Evolutionary conservation across 2,797 vertebrate genomes (phyloP).

Genomic region (Hypotaenidia philippensis): DNA sequence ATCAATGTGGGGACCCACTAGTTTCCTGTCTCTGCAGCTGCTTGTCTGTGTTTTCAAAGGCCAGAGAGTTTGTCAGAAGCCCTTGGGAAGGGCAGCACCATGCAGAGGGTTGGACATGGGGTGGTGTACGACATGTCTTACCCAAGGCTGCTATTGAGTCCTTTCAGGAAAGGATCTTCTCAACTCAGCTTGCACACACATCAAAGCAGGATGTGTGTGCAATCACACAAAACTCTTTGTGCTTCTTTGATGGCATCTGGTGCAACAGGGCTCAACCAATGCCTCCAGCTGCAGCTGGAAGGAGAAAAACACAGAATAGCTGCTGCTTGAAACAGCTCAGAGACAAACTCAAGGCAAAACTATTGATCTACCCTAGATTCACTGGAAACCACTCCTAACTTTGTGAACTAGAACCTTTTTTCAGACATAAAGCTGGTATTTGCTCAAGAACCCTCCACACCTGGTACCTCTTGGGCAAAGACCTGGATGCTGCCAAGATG

Average conservation of each 20-base stretch:
- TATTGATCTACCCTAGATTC: background rate
- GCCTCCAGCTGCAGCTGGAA: background rate
- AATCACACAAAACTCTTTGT: background rate
- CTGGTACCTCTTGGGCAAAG: background rate
- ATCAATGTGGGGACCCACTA: rapidly evolving
- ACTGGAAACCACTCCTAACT: background rate
- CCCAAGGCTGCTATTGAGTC: background rate
- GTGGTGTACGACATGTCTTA: background rate
- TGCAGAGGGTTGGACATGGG: background rate
- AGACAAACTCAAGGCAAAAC: background rate
- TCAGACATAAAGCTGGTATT: background rate
- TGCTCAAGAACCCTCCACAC: background rate
- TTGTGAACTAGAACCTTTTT: background rate
- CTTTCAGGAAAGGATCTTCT: background rate
- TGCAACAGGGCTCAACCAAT: background rate
- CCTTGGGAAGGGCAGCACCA: background rate
- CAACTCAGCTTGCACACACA: background rate
- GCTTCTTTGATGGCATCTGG: background rate
- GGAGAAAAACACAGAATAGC: background rate
- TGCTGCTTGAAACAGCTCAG: background rate
- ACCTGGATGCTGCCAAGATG: background rate
- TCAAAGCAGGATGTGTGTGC: background rate
- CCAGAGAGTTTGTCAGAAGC: background rate
- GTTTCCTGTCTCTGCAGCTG: background rate
- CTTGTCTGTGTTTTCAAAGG: background rate